These are phyloP conservation scores for Polylopha cassiicola DNA, from an alignment of 2,888 invertebrate species.

Conservation along the genomic window DNA sequence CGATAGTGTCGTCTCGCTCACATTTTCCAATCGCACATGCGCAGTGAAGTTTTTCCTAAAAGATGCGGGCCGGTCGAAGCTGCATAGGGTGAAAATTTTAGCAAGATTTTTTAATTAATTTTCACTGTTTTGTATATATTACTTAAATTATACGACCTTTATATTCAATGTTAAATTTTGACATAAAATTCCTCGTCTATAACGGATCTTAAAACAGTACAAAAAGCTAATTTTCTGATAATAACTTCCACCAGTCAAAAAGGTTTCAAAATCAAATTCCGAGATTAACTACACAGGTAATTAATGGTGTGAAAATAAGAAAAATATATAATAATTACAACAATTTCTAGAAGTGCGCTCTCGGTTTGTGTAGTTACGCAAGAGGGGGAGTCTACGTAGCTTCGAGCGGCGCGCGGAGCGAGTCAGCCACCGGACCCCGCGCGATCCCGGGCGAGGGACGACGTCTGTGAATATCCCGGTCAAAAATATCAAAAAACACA, in stretches of 20 bases:
- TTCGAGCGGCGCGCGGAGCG: constrained; percentile 55
- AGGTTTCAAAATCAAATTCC: too few relatives aligned
- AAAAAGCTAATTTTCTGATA: too few relatives aligned
- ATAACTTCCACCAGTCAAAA: too few relatives aligned
- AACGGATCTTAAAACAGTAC: too few relatives aligned
- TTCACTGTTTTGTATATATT: too few relatives aligned
- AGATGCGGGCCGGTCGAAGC: constrained; percentile 60
- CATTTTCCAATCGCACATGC: constrained; percentile 64
- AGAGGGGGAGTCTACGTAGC: constrained; percentile 67
- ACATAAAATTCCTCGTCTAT: too few relatives aligned
- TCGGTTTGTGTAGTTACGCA: constrained; percentile 73
- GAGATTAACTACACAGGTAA: too few relatives aligned
- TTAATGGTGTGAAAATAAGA: too few relatives aligned
- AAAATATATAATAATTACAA: too few relatives aligned
- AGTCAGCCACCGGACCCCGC: constrained; percentile 66
- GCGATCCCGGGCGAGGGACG: constrained; percentile 52
- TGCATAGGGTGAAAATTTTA: constrained; percentile 46
- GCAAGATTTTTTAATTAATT: constrained; percentile 20
- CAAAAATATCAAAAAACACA: constrained; percentile 23
- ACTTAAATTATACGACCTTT: too few relatives aligned
- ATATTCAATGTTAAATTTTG: too few relatives aligned
- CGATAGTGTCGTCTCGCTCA: constrained; percentile 39
- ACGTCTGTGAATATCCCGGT: constrained; percentile 7
- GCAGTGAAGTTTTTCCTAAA: constrained; percentile 58
- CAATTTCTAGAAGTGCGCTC: too few relatives aligned